Base-by-base conservation (phyloP, 2,888 invertebrate species). In the Caenorhabditis japonica region DNA sequence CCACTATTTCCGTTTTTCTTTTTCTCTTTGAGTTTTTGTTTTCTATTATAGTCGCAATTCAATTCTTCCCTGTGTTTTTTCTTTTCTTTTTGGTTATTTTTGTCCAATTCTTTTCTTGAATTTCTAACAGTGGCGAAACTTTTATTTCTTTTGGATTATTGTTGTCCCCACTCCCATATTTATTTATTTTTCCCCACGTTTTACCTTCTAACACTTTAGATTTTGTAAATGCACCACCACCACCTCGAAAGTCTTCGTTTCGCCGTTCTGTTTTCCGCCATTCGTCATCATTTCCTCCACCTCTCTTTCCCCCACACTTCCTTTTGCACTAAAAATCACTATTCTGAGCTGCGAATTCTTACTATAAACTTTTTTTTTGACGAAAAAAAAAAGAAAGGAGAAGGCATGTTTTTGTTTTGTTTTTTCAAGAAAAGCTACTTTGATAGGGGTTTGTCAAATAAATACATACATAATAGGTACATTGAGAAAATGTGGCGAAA, bases 151-250 rank as follows among this genome's bases (percentile, higher is more conserved):
- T 19, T 7, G 33, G 15, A n/a, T 27, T 38, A 49, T 23, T 21
- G 10, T 8, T 43, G 10, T 44, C 33, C 34, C 23, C 30, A 30
- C 30, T 10, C 30, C 30, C 30, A 30, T 62, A 61, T 53, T 53
- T 43, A 52, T 61, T 36, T 44, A 41, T 36, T 10, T 39, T 68
- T 43, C 17, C 46, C 62, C n/a, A 36, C 47, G 64, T 64, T 64
- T 64, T 64, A 64, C 64, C 64, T 53, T 47, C 64, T 64, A 64
- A 64, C 56, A 56, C 56, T 33, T 36, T 43, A 51, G 41, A 43
- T 61, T 59, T 52, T 61, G 61, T 61, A 61, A 61, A 61, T 61
- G 61, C 52, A 43, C 10, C 30, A 30, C n/a, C 30, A 30, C 30
- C 43, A 52, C 41, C 43, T 60, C 49, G 34, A 25, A 56, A 43